Evolutionary conservation across 2,113 vertebrate species (phyloP).

Genomic region (Pteronura brasiliensis): DNA sequence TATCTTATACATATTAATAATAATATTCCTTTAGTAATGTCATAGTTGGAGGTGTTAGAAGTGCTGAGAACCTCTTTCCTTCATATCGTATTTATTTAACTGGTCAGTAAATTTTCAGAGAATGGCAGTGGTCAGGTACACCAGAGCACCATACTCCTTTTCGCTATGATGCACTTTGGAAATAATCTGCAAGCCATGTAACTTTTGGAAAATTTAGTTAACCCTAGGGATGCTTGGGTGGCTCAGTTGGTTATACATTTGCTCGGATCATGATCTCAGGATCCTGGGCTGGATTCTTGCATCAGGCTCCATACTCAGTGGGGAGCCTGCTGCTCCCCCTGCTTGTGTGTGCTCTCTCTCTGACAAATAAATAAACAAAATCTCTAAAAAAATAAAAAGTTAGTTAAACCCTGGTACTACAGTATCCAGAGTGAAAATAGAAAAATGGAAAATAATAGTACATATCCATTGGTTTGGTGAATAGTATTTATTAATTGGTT

Average conservation of each 20-base stretch:
- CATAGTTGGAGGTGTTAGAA: not conserved
- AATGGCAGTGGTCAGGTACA: not conserved
- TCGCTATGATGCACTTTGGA: not conserved
- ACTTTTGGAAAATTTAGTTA: not conserved
- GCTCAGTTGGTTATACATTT: not conserved
- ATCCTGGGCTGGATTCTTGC: not conserved
- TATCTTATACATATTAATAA: not conserved
- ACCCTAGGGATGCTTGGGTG: not conserved
- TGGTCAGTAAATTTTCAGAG: not conserved
- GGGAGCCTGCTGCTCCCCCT: not conserved
- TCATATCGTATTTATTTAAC: not conserved
- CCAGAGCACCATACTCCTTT: not conserved
- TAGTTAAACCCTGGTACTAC: not conserved
- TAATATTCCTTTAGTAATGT: not conserved
- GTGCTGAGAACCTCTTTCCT: not conserved
- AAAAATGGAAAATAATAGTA: not conserved
- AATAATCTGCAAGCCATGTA: not conserved
- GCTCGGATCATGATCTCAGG: not conserved
- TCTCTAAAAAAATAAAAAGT: not conserved
- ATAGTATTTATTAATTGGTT: not conserved
- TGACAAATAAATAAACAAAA: not conserved
- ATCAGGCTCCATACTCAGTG: not conserved
- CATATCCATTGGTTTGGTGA: not conserved
- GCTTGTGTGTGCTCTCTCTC: not conserved
- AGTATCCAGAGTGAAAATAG: not conserved